phyloP scores from a whole-genome alignment of 1,140 invertebrate species.

The Bombus pascuorum region DNA sequence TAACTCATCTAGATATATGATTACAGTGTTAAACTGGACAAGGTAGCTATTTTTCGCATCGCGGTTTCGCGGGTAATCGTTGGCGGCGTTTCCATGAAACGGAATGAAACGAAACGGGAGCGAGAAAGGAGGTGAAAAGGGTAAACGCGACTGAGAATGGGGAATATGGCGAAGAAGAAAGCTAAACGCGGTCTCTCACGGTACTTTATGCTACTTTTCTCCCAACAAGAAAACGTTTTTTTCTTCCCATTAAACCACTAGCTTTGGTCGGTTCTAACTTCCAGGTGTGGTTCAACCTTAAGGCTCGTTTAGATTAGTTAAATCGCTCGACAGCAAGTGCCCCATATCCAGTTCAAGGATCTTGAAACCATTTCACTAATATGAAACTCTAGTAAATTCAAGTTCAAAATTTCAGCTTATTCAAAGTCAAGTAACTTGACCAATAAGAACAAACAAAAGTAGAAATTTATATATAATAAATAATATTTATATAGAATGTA shows the following conservation, averaged over 20 bases:
- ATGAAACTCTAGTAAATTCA: too few species aligned
- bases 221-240: conserved; percentile 3
- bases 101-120: conserved; percentile 18
- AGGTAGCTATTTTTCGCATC: not conserved
- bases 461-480: too few species aligned
- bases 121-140: conserved; percentile 22
- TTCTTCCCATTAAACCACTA: not conserved
- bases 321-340: too few species aligned
- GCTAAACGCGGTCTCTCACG: conserved; percentile 64
- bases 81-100: not conserved
- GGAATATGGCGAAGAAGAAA: conserved; percentile 72
- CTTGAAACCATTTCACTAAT: too few species aligned
- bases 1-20: not conserved
- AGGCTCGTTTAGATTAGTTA: too few species aligned
- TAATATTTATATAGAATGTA: too few species aligned
- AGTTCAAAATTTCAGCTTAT: too few species aligned
- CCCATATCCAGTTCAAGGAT: too few species aligned
- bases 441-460: too few species aligned
- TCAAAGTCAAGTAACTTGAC: too few species aligned
- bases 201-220: conserved; percentile 72
- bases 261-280: not conserved
- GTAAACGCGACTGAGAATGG: conserved; percentile 63
- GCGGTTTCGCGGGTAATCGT: not conserved
- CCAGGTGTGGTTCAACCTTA: not conserved
- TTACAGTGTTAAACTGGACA: not conserved